A percentile compares a stretch with the other conserved stretches of the same genome.
Conservation (phyloP, 1,140 invertebrate species). For the Heliconius congener region DNA sequence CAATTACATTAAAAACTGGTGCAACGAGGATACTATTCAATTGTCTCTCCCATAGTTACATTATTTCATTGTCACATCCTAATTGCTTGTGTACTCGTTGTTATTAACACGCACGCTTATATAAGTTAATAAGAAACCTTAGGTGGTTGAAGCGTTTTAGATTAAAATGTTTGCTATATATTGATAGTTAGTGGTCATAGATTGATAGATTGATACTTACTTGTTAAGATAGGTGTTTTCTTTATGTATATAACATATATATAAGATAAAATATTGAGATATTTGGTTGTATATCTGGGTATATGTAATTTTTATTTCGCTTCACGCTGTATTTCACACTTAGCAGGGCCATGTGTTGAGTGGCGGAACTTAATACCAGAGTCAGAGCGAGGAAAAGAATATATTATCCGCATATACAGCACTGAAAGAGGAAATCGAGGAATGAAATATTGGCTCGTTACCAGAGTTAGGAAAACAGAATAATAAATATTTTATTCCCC, state of each 20-base stretch:
- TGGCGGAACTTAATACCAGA: neutral
- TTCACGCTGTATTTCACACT: no score
- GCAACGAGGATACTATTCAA: slow-evolving; percentile 3
- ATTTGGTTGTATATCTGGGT: no score
- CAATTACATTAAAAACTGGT: slow-evolving; percentile 6
- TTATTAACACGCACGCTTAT: slow-evolving; percentile 21
- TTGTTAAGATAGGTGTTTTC: no score
- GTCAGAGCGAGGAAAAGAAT: neutral
- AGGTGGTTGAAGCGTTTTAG: slow-evolving; percentile 1
- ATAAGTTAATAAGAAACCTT: slow-evolving; percentile 16
- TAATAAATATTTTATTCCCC: no score
- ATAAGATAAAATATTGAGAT: no score
- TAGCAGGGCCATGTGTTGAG: neutral
- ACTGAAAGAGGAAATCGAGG: no score
- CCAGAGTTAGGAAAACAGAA: neutral
- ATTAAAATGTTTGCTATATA: neutral
- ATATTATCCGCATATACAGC: no score
- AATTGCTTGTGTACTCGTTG: neutral
- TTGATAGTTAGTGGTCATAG: no score
- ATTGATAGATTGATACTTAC: no score
- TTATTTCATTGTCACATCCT: slow-evolving; percentile 23
- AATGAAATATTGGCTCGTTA: neutral
- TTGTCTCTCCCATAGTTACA: slow-evolving; percentile 10
- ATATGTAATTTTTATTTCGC: neutral
- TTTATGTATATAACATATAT: no score